A percentile compares a stretch with the other conserved stretches of the same genome.
Evolutionary conservation across 2,113 vertebrate species (phyloP).

Genomic region (Pteropus alecto): DNA sequence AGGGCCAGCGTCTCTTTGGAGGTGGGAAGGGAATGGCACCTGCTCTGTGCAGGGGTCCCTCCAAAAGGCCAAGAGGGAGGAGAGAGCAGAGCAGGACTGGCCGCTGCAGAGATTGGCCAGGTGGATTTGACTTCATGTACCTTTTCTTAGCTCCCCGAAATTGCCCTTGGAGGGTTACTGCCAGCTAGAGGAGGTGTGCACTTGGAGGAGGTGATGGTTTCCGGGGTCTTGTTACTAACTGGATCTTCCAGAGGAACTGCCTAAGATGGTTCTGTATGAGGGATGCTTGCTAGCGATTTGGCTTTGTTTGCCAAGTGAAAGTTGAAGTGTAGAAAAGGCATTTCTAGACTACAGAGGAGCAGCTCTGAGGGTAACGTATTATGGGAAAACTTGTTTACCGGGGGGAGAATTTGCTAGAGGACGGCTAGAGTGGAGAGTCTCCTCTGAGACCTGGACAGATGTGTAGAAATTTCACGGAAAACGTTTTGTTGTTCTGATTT

Average conservation of each 20-base stretch:
- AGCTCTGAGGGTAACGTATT: background rate
- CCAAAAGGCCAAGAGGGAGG: background rate
- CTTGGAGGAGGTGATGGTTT: background rate
- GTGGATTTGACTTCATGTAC: background rate
- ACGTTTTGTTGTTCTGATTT: background rate
- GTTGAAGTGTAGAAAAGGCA: conserved; percentile 36
- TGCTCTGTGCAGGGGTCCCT: background rate
- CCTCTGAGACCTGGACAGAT: background rate
- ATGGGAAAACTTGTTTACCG: background rate
- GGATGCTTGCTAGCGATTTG: conserved; percentile 29
- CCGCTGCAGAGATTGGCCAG: background rate
- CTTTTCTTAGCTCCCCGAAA: background rate
- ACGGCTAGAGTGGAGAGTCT: background rate
- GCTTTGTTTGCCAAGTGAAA: conserved; percentile 54
- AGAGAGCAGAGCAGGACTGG: background rate
- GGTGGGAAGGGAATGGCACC: background rate
- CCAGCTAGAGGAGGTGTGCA: background rate
- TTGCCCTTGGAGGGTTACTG: background rate
- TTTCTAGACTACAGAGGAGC: background rate
- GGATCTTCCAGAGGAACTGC: background rate
- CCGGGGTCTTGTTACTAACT: background rate
- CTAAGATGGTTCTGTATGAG: background rate
- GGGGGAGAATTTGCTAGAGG: background rate
- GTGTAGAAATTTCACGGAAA: background rate
- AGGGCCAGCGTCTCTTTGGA: background rate